These are phyloP conservation scores for Lasioglossum oenotherae DNA, from an alignment of 2,888 invertebrate species.

Conservation along the genomic window DNA sequence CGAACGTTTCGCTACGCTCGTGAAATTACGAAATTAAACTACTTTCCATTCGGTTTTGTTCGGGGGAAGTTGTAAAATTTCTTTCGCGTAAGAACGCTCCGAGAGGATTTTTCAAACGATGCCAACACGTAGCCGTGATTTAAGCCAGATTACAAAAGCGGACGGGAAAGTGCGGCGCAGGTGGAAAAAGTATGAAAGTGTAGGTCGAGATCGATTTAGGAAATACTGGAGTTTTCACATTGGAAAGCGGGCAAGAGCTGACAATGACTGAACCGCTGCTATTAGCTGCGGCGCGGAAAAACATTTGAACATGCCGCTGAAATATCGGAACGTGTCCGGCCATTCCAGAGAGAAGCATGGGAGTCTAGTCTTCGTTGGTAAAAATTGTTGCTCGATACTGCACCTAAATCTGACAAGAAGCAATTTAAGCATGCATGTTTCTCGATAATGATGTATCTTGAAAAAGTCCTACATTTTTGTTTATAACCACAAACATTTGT, in stretches of 20 bases:
- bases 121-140: not conserved
- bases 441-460: too few relatives aligned
- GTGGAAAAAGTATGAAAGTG: constrained; percentile 18
- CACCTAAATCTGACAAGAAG: not conserved
- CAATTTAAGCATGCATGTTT: not conserved
- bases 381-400: not conserved
- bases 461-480: too few relatives aligned
- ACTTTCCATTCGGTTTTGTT: constrained; percentile 9
- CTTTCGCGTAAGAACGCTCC: not conserved
- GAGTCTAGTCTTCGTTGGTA: not conserved
- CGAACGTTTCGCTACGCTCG: constrained; percentile 31
- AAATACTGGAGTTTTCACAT: constrained; percentile 33
- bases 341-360: not conserved
- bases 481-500: too few relatives aligned
- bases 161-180: constrained; percentile 29
- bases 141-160: constrained; percentile 8
- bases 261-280: constrained; percentile 12
- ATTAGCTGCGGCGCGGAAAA: constrained; percentile 2
- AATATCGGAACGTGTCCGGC: not conserved
- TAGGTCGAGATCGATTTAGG: constrained; percentile 16
- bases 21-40: constrained; percentile 32
- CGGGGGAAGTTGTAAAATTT: not conserved
- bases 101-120: not conserved
- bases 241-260: constrained; percentile 30
- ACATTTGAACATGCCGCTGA: not conserved